Conservation (phyloP, 2,113 vertebrate genomes). For the Sisor rabdophorus region DNA sequence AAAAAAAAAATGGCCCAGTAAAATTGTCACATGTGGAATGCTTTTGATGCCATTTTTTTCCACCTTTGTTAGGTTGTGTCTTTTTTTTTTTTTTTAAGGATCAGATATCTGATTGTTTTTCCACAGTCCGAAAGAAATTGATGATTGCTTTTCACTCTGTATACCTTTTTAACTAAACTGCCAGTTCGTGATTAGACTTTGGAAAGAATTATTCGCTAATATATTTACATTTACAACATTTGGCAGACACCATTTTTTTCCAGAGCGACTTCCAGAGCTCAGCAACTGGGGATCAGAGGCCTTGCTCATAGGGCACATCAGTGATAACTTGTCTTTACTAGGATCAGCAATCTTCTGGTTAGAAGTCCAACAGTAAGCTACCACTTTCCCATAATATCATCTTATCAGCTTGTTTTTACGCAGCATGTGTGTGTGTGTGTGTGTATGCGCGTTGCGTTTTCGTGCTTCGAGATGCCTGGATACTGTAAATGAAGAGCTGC, state of each 20-base stretch:
- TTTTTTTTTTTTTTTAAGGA: not conserved
- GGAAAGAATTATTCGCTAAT: not conserved
- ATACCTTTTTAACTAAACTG: not conserved
- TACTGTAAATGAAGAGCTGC: not conserved
- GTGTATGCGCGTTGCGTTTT: not conserved
- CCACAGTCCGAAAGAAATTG: not conserved
- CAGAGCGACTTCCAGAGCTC: too few species aligned
- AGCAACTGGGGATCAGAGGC: too few species aligned
- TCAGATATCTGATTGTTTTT: conserved; percentile 7
- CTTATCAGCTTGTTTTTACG: not conserved
- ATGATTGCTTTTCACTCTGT: not conserved
- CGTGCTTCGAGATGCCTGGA: not conserved
- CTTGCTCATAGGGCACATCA: too few species aligned
- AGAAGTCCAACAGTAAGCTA: too few species aligned
- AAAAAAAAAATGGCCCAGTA: conserved; percentile 8
- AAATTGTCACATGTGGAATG: conserved; percentile 28
- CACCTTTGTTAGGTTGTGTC: not conserved
- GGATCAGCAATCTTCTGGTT: too few species aligned
- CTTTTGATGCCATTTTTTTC: not conserved
- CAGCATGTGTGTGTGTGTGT: not conserved
- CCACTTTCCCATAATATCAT: not conserved
- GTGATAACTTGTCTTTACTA: too few species aligned
- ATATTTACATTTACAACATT: too few species aligned
- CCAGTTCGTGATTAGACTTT: not conserved
- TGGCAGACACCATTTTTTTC: too few species aligned